These are phyloP conservation scores for Drosophila greeni DNA, from an alignment of 2,888 invertebrate genomes.

Conservation along the genomic window DNA sequence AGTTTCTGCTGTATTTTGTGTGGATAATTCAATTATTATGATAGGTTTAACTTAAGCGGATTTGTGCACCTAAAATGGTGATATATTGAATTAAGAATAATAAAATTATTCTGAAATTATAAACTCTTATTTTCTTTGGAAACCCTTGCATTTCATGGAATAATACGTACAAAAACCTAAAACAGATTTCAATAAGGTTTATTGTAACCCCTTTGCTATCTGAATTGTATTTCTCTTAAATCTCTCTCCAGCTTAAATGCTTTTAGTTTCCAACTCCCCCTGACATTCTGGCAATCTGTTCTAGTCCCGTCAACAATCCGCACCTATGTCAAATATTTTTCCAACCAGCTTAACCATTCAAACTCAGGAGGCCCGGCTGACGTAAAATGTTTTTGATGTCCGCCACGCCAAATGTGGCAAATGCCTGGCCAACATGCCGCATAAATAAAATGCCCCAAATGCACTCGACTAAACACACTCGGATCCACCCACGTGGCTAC, in stretches of 20 bases:
- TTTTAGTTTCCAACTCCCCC: conserved; percentile 15
- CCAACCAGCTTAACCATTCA: conserved; percentile 40
- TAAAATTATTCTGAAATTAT: not conserved
- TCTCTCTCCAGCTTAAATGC: conserved; percentile 10
- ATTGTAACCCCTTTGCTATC: not conserved
- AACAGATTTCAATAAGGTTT: not conserved
- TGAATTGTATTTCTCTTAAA: not conserved
- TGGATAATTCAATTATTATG: not conserved
- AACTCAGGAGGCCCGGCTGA: conserved; percentile 19
- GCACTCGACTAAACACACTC: conserved; percentile 60
- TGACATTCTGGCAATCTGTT: conserved; percentile 22
- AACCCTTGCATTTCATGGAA: not conserved
- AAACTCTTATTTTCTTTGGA: not conserved
- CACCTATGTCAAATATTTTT: conserved; percentile 42
- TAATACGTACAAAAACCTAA: not conserved
- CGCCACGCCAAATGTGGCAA: conserved; percentile 54
- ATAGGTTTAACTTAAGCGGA: not conserved
- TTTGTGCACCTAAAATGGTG: too few species aligned
- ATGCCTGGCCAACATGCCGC: conserved; percentile 53
- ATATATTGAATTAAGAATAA: too few species aligned
- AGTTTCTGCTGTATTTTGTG: not conserved
- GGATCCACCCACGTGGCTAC: conserved; percentile 43
- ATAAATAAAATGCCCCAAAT: conserved; percentile 64
- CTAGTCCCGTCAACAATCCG: conserved; percentile 33
- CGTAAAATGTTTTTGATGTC: conserved; percentile 52